Evolutionary conservation across 2,888 invertebrate species (phyloP).

Genomic region (Lissonota sp.): DNA sequence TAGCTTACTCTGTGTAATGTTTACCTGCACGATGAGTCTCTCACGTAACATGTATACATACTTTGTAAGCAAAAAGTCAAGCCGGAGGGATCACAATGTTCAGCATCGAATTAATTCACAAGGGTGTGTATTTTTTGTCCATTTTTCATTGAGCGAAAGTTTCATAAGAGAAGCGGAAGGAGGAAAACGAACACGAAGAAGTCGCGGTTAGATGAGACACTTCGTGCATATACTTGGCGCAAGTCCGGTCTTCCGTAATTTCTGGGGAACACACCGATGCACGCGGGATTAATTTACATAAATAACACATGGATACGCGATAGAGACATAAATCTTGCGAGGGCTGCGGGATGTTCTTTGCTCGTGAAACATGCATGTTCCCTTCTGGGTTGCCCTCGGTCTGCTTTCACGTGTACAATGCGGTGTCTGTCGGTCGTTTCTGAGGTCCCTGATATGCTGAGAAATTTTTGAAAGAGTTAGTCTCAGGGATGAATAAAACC

Average conservation of each 20-base stretch:
- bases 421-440: conserved; percentile 5
- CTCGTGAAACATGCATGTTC: conserved; percentile 4
- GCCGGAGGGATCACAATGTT: not conserved
- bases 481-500: conserved; percentile 26
- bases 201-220: conserved; percentile 10
- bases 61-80: conserved; percentile 15
- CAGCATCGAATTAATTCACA: conserved; percentile 25
- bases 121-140: conserved; percentile 21
- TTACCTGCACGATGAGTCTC: too few relatives aligned
- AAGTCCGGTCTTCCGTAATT: conserved; percentile 32
- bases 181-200: not conserved
- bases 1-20: too few relatives aligned
- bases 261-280: conserved; percentile 26
- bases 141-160: not conserved
- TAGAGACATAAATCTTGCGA: conserved; percentile 57
- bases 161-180: conserved; percentile 25
- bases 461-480: conserved; percentile 19
- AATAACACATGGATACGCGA: conserved; percentile 55
- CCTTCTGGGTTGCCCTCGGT: not conserved
- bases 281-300: conserved; percentile 63
- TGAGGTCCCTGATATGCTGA: conserved; percentile 18
- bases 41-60: conserved; percentile 3
- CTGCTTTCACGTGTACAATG: not conserved
- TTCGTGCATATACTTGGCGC: conserved; percentile 1
- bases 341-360: conserved; percentile 37